Evolutionary conservation across 2,113 vertebrate species (phyloP).

Genomic region (Otocyon megalotis): DNA sequence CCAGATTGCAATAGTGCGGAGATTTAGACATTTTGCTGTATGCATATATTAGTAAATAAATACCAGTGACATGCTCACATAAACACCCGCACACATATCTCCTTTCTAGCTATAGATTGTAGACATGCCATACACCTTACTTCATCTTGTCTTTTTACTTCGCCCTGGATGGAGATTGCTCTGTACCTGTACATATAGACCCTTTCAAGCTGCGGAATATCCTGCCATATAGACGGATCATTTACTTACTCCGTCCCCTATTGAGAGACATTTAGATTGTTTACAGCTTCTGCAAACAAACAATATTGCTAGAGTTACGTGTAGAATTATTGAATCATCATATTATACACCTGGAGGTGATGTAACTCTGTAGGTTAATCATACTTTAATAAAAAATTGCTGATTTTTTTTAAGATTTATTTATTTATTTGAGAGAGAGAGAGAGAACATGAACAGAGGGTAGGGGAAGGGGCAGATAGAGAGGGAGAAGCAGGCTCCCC

Average conservation of each 20-base stretch:
- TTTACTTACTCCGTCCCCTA: neutral
- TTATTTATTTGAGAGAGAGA: neutral
- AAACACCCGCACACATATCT: accelerated
- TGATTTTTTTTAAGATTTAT: neutral
- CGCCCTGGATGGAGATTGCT: neutral
- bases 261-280: neutral
- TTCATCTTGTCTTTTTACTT: too few species aligned
- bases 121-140: too few species aligned
- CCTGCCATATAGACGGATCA: neutral
- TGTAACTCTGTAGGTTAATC: neutral
- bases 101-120: neutral
- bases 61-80: too few species aligned
- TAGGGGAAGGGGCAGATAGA: neutral
- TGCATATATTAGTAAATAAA: neutral
- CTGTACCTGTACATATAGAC: neutral
- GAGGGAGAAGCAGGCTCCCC: neutral
- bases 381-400: neutral
- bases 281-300: neutral
- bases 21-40: neutral
- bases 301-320: neutral
- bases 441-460: neutral
- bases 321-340: neutral
- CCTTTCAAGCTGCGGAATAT: neutral
- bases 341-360: neutral
- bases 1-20: accelerated